Evolutionary conservation across 2,113 vertebrate genomes (phyloP).

Genomic region (Verasper variegatus): DNA sequence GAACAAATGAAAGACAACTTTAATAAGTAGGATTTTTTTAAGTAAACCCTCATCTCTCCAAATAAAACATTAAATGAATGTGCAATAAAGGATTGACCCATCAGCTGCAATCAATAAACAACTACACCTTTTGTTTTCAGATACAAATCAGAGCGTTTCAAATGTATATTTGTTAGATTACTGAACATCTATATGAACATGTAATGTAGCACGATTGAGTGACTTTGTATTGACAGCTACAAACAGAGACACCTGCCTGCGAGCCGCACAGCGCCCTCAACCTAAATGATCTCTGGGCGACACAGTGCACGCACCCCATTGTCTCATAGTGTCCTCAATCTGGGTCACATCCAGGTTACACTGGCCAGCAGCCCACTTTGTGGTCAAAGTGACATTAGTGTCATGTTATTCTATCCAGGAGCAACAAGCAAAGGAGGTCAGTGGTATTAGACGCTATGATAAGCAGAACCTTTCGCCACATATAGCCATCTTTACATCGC

Average conservation of each 20-base stretch:
- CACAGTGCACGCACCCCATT: background rate
- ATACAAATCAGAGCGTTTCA: background rate
- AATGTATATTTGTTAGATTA: conserved; percentile 20
- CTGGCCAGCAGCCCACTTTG: conserved; percentile 53
- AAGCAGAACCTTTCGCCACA: conserved; percentile 46
- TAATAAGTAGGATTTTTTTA: conserved; percentile 32
- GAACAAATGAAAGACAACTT: conserved; percentile 61
- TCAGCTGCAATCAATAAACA: conserved; percentile 24
- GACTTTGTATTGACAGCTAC: conserved; percentile 11
- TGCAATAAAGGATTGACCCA: conserved; percentile 23
- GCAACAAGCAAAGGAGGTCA: conserved; percentile 48
- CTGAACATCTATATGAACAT: background rate
- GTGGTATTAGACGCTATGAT: conserved; percentile 44
- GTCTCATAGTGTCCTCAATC: conserved; percentile 31
- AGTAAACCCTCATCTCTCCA: conserved; percentile 49
- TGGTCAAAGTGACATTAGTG: conserved; percentile 48
- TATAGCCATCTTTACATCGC: conserved; percentile 37
- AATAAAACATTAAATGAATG: conserved; percentile 24
- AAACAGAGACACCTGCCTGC: conserved; percentile 26
- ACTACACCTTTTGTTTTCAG: conserved; percentile 11
- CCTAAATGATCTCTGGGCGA: conserved; percentile 38
- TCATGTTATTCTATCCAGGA: conserved; percentile 52
- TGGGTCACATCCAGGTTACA: conserved; percentile 57
- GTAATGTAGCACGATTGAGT: background rate
- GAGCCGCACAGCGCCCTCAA: conserved; percentile 6